A percentile compares a stretch with the other conserved stretches of the same genome.
phyloP scores from a whole-genome alignment of 2,797 vertebrate genomes.

The Oreonectes daqikongensis region DNA sequence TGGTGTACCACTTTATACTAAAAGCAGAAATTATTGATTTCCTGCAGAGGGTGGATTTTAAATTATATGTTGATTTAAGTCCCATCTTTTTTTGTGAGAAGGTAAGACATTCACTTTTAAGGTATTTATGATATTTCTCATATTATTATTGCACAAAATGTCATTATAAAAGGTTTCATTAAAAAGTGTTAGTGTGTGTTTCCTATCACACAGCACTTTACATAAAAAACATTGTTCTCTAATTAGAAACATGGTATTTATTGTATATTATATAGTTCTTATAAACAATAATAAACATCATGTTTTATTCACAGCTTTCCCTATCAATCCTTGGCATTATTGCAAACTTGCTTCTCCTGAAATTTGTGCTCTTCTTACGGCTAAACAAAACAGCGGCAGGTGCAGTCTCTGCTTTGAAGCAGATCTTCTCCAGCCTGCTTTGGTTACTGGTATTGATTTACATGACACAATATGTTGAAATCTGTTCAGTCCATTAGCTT shows the following conservation, averaged over 20 bases:
- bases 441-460: constrained; percentile 71
- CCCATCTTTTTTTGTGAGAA: constrained; percentile 70
- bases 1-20: constrained; percentile 62
- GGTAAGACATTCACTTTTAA: constrained; percentile 63
- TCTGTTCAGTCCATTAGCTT: constrained; percentile 2
- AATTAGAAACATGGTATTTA: not conserved
- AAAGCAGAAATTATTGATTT: constrained; percentile 62
- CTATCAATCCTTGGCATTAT: constrained; percentile 69
- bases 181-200: not conserved
- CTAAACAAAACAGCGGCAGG: constrained; percentile 51
- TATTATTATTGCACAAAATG: constrained; percentile 1
- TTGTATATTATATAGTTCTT: not conserved
- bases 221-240: not conserved
- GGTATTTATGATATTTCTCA: not conserved
- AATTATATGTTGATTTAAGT: constrained; percentile 67
- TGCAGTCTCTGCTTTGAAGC: constrained; percentile 46
- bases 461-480: constrained; percentile 30
- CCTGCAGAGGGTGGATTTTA: constrained; percentile 68
- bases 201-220: not conserved
- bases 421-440: constrained; percentile 58
- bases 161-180: not conserved
- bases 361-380: constrained; percentile 63
- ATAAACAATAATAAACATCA: not conserved
- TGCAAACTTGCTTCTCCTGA: constrained; percentile 74
- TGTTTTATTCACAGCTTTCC: constrained; percentile 63